These are phyloP conservation scores for Siniperca chuatsi DNA, from an alignment of 2,113 vertebrate species.

Conservation along the genomic window DNA sequence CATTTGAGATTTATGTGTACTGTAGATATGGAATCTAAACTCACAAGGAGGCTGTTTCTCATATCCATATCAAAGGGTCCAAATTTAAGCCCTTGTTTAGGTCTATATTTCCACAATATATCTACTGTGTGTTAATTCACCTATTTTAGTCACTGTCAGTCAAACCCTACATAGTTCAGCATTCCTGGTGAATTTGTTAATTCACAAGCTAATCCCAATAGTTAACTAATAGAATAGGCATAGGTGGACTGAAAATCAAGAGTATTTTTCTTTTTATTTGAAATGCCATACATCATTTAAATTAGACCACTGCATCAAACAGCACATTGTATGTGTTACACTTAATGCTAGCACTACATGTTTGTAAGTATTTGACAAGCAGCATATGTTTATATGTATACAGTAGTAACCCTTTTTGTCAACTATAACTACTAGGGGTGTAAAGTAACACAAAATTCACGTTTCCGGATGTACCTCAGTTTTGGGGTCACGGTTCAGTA, in stretches of 20 bases:
- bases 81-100: conserved; percentile 13
- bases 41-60: conserved; percentile 18
- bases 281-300: conserved; percentile 14
- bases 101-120: not conserved
- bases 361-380: not conserved
- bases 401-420: not conserved
- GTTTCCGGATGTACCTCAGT: too few species aligned
- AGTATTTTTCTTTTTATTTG: not conserved
- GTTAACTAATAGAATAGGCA: not conserved
- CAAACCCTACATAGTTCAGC: not conserved
- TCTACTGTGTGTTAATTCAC: conserved; percentile 21
- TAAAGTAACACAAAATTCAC: too few species aligned
- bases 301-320: not conserved
- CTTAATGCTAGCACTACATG: not conserved
- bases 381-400: not conserved
- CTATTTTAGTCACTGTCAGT: conserved; percentile 25
- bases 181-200: not conserved
- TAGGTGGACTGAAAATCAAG: not conserved
- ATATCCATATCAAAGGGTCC: conserved; percentile 36
- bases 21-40: conserved; percentile 27
- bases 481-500: too few species aligned
- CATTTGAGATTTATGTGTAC: conserved; percentile 25
- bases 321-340: not conserved
- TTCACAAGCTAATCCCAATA: too few species aligned
- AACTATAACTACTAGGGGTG: not conserved